A percentile compares a stretch with the other conserved stretches of the same genome.
Conservation (phyloP, 2,888 invertebrate genomes). For the Odontocerum albicorne region DNA sequence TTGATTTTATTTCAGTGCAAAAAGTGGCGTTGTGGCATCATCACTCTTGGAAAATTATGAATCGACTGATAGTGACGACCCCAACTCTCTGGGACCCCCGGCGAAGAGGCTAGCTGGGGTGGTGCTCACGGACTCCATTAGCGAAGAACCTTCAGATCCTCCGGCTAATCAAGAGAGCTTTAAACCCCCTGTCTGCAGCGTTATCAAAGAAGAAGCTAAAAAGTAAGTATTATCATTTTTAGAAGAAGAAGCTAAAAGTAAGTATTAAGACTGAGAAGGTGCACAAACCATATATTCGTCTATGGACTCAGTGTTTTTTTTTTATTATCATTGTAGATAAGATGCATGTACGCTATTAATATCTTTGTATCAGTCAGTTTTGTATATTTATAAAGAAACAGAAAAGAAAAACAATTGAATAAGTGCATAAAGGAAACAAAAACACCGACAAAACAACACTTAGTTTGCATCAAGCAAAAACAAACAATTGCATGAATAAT, state of each 20-base stretch:
- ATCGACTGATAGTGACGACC: constrained; percentile 38
- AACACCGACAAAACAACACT: too few species aligned
- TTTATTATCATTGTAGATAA: too few species aligned
- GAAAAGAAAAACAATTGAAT: too few species aligned
- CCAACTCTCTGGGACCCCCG: constrained; percentile 42
- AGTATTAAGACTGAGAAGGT: background rate
- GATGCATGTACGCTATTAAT: too few species aligned
- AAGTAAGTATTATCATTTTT: constrained; percentile 39
- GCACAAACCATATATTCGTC: background rate
- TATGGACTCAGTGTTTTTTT: too few species aligned
- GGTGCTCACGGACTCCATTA: constrained; percentile 49
- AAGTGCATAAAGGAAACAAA: too few species aligned
- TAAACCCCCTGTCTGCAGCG: constrained; percentile 40
- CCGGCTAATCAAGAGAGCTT: constrained; percentile 39
- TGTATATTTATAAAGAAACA: too few species aligned
- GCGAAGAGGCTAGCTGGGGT: constrained; percentile 42
- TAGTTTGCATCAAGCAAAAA: too few species aligned
- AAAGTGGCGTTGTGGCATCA: constrained; percentile 67
- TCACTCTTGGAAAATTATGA: constrained; percentile 62
- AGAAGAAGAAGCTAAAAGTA: background rate
- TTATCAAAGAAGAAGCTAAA: constrained; percentile 38
- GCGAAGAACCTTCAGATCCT: constrained; percentile 46
- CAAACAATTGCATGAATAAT: too few species aligned
- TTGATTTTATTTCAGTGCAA: constrained; percentile 60
- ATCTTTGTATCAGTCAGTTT: too few species aligned